Percentiles rank a stretch among this genome's conserved stretches.
Evolutionary conservation across 2,888 invertebrate species (phyloP).

Genomic region (Zygothrica quintamaculata): DNA sequence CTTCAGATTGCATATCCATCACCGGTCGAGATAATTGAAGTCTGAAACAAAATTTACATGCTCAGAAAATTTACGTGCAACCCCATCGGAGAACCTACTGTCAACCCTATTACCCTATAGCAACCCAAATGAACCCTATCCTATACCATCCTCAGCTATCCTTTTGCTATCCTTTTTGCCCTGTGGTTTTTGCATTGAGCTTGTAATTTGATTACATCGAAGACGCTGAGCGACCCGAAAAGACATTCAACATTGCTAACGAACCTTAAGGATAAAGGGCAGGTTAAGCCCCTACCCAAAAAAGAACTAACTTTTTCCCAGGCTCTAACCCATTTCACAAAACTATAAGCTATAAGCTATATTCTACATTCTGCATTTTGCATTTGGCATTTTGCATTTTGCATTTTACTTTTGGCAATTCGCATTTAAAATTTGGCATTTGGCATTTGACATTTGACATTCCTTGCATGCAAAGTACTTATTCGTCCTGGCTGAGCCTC

Average conservation of each 20-base stretch:
- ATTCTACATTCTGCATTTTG: constrained; percentile 20
- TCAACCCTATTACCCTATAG: constrained; percentile 6
- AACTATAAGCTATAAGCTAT: neutral
- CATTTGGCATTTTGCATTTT: neutral
- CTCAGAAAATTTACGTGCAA: constrained; percentile 10
- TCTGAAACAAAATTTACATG: constrained; percentile 67
- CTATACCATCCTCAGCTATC: neutral
- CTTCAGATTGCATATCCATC: constrained; percentile 72
- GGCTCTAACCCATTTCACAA: constrained; percentile 31
- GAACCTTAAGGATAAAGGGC: constrained; percentile 28
- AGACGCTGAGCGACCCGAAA: constrained; percentile 57
- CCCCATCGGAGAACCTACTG: constrained; percentile 24
- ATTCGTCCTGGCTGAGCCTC: constrained; percentile 13
- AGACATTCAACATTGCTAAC: constrained; percentile 38
- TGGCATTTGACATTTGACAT: constrained; percentile 7
- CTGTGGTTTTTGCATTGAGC: constrained; percentile 64
- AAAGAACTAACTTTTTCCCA: constrained; percentile 36
- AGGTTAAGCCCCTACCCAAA: constrained; percentile 33
- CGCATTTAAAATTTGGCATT: too few relatives aligned
- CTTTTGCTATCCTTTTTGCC: constrained; percentile 37
- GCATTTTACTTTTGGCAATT: neutral
- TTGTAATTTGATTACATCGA: constrained; percentile 72
- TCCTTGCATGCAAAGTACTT: constrained; percentile 50
- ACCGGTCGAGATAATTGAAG: constrained; percentile 70
- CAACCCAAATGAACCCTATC: constrained; percentile 13